Conservation (phyloP, 2,113 vertebrate species). For the Pterocles burchelli region DNA sequence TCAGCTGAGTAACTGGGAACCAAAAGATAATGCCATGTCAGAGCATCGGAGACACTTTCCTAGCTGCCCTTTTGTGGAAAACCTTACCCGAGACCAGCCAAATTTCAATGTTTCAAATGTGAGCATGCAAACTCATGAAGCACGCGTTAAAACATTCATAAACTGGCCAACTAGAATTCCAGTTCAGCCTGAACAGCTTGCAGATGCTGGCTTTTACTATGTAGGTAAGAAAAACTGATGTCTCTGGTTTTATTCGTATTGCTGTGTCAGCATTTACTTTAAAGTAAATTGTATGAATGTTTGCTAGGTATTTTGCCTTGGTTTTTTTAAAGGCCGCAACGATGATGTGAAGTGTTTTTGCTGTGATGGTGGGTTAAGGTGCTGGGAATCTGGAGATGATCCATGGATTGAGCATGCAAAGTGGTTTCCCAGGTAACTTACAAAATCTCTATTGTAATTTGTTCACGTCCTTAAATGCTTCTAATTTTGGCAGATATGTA, state of each 20-base stretch:
- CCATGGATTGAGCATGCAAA: constrained; percentile 98
- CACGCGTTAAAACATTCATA: constrained; percentile 88
- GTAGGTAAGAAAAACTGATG: constrained; percentile 80
- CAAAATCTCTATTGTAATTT: neutral
- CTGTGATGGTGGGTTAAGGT: constrained; percentile 94
- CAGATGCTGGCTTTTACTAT: constrained; percentile 96
- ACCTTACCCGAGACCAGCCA: constrained; percentile 66
- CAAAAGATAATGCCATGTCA: constrained; percentile 90
- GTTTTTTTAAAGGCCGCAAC: constrained; percentile 82
- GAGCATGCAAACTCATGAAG: constrained; percentile 89
- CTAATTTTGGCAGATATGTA: neutral
- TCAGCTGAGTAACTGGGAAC: constrained; percentile 94
- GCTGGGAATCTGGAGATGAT: constrained; percentile 97
- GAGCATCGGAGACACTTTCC: constrained; percentile 96
- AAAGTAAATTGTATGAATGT: neutral
- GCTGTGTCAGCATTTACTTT: neutral
- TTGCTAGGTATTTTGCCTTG: neutral
- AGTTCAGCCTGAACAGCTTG: constrained; percentile 90
- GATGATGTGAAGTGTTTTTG: constrained; percentile 98
- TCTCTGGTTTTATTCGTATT: neutral
- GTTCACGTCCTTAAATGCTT: neutral
- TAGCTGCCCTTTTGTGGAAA: constrained; percentile 87
- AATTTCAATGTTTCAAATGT: constrained; percentile 89
- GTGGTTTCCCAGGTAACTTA: constrained; percentile 94
- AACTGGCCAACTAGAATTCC: constrained; percentile 92